These are phyloP conservation scores for Enteromius trimaculatus DNA, from an alignment of 2,797 vertebrate genomes.

Conservation along the genomic window DNA sequence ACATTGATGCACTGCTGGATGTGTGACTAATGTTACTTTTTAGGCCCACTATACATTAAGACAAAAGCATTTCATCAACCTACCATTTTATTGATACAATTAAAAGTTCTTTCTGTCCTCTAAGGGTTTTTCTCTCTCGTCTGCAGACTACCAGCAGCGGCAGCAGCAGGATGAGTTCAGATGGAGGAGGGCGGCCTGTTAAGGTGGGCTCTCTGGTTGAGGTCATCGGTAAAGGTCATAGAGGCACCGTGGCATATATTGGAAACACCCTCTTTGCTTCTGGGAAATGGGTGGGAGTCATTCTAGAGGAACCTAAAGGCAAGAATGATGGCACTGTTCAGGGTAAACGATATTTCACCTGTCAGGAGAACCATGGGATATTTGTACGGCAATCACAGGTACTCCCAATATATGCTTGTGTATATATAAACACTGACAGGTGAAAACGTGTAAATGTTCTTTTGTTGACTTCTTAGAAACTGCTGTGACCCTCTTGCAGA, in stretches of 20 bases:
- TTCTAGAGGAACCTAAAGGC: slow-evolving; percentile 93
- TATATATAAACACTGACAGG: slow-evolving; percentile 12
- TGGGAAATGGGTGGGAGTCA: slow-evolving; percentile 97
- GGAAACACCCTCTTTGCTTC: slow-evolving; percentile 95
- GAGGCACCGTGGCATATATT: slow-evolving; percentile 90
- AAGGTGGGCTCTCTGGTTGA: slow-evolving; percentile 92
- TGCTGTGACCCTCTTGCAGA: slow-evolving; percentile 72
- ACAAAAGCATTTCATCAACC: not conserved
- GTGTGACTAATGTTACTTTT: not conserved
- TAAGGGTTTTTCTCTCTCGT: not conserved
- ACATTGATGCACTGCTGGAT: too few species aligned
- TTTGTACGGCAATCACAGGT: slow-evolving; percentile 97
- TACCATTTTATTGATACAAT: slow-evolving; percentile 40
- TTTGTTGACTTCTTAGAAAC: slow-evolving; percentile 12
- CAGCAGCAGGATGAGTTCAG: slow-evolving; percentile 90
- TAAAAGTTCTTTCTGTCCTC: slow-evolving; percentile 18
- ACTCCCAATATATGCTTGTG: slow-evolving; percentile 19
- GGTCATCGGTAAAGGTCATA: slow-evolving; percentile 93
- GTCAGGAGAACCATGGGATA: slow-evolving; percentile 94
- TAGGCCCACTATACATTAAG: not conserved
- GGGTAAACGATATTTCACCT: slow-evolving; percentile 94
- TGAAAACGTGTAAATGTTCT: not conserved
- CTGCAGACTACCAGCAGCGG: slow-evolving; percentile 81
- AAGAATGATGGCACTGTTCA: slow-evolving; percentile 97
- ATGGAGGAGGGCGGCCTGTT: slow-evolving; percentile 83